Base-by-base conservation (phyloP, 2,888 invertebrate genomes). In the Apodemia mormo region DNA sequence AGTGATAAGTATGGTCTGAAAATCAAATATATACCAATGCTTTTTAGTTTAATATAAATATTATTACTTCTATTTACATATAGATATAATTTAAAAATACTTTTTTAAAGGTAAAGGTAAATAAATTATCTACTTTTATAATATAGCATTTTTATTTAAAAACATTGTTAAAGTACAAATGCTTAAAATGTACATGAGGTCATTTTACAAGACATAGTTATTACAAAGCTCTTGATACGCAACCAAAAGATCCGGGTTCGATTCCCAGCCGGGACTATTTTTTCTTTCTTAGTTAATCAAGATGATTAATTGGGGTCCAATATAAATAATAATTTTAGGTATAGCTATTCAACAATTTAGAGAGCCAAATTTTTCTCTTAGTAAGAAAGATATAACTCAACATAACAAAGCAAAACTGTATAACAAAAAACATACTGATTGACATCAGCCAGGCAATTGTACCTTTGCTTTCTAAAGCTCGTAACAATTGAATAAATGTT, bases 1-100 rank as follows among this genome's bases (percentile, higher is more conserved):
- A 56, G 7, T 56, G 56, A 8, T 8, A n/a, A 56, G 56, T 56
- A 56, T 56, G 56, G 56, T 56, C 56, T 56, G 56, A 14, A 1
- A n/a, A 56, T 56, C n/a, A 56, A 56, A 56, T 56, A 56, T 56
- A n/a, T 56, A 56, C 29, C 56, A 56, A 56, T 56, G 14, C 56
- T 14, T 56, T 14, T 56, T 56, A 2, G 56, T 56, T 56, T 56
- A 12, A 56, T 56, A 56, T 58, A 58, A 58, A 58, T 7, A 58
- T 58, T 58, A n/a, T 58, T 58, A 58, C 58, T 58, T 58, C 8
- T 58, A n/a, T n/a, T 58, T 58, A 58, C 58, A 58, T 58, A 58
- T 58, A n/a, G 29, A 58, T 58, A 58, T 7, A 29, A 58, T 58
- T 58, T 2, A 58, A 58, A 58, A 58, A 58, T 58, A 58, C 29